These are phyloP conservation scores for Triplophysa siluroides DNA, from an alignment of 2,113 vertebrate species.

Conservation along the genomic window DNA sequence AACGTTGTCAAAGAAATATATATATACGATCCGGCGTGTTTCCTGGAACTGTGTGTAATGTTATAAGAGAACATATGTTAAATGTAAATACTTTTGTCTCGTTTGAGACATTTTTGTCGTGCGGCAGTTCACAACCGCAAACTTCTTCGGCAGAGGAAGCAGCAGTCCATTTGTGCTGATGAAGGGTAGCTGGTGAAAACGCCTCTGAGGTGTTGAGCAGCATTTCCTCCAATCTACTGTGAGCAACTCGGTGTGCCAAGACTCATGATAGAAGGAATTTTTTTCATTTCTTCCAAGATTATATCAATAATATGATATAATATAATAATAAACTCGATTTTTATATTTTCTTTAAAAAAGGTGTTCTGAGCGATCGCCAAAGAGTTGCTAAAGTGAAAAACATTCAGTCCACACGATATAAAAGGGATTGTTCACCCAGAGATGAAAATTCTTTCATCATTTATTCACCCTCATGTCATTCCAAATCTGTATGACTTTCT, in stretches of 20 bases:
- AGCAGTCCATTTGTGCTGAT: constrained; percentile 7
- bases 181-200: constrained; percentile 6
- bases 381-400: too few species aligned
- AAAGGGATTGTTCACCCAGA: too few species aligned
- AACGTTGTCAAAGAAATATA: constrained; percentile 23
- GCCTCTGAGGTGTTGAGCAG: constrained; percentile 21
- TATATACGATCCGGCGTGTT: constrained; percentile 17
- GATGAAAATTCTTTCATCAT: too few species aligned
- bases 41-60: not conserved
- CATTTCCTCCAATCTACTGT: constrained; percentile 6
- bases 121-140: not conserved
- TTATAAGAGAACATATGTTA: not conserved
- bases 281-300: too few species aligned
- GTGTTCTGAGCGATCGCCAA: too few species aligned
- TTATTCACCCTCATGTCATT: too few species aligned
- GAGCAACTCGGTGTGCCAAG: not conserved
- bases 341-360: too few species aligned
- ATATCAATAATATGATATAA: too few species aligned
- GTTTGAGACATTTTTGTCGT: not conserved
- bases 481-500: too few species aligned
- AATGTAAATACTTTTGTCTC: not conserved
- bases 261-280: too few species aligned
- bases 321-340: too few species aligned
- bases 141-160: not conserved
- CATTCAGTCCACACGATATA: too few species aligned